Conservation (phyloP, 2,113 vertebrate species). For the Thryonomys swinderianus region DNA sequence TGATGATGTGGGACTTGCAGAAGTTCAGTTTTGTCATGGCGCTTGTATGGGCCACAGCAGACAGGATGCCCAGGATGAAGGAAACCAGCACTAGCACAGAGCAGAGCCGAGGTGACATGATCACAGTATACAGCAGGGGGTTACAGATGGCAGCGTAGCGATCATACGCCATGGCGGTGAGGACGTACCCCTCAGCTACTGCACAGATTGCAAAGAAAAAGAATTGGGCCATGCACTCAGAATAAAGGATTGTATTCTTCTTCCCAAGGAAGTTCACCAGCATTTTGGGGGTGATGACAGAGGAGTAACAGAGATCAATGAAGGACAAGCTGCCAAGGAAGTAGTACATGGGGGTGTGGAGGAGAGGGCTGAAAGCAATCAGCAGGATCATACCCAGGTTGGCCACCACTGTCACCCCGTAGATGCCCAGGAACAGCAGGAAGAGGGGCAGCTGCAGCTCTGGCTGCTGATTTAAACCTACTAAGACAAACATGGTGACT, state of each 20-base stretch:
- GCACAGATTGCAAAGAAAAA: conserved; percentile 56
- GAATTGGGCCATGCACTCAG: conserved; percentile 59
- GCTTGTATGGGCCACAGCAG: background rate
- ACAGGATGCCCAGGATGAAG: conserved; percentile 21
- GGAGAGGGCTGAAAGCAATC: background rate
- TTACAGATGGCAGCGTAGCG: conserved; percentile 13
- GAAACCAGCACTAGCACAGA: background rate
- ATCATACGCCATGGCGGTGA: conserved; percentile 48
- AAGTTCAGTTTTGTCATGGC: conserved; percentile 46
- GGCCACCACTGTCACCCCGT: background rate
- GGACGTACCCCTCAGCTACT: conserved; percentile 26
- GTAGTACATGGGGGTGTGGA: conserved; percentile 45
- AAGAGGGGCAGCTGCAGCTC: conserved; percentile 21
- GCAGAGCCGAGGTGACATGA: background rate
- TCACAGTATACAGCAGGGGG: background rate
- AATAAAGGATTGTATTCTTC: conserved; percentile 19
- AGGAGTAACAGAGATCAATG: conserved; percentile 17
- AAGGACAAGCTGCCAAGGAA: conserved; percentile 53
- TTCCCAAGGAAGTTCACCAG: conserved; percentile 47
- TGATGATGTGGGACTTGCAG: conserved; percentile 46
- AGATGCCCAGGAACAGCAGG: conserved; percentile 36
- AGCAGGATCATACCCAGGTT: background rate
- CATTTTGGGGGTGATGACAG: conserved; percentile 48
- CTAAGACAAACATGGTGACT: background rate
- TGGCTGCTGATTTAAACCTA: conserved; percentile 8